phyloP scores from a whole-genome alignment of 2,113 vertebrate species.

The Ailuropoda melanoleuca region DNA sequence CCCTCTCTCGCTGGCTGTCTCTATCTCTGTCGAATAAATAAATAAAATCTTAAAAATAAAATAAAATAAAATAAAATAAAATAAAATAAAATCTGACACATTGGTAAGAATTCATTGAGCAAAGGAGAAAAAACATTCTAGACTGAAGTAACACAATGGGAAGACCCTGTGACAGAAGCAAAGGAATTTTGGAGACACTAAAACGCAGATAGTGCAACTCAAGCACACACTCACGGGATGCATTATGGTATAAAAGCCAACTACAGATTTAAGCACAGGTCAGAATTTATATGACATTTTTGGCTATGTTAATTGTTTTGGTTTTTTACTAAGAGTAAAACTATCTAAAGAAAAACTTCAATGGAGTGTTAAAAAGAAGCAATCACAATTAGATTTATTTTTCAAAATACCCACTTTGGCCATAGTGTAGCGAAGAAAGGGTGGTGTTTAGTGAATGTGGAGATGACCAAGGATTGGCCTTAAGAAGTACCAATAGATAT shows the following conservation, averaged over 20 bases:
- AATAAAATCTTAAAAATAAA: no score
- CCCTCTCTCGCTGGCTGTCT: no score
- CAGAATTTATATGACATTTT: background rate
- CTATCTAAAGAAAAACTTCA: background rate
- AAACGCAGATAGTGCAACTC: background rate
- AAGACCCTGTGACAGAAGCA: background rate
- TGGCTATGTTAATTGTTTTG: background rate
- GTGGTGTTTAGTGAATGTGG: background rate
- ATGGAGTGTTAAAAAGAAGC: background rate
- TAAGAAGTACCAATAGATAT: background rate
- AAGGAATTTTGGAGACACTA: background rate
- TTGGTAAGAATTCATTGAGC: background rate
- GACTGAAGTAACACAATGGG: background rate
- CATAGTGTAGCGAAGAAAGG: background rate
- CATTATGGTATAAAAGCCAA: background rate
- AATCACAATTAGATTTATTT: background rate
- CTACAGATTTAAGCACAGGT: background rate
- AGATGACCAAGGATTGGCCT: background rate
- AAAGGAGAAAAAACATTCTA: background rate
- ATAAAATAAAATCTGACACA: background rate
- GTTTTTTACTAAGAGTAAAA: background rate
- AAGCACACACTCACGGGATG: no score
- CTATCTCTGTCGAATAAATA: no score
- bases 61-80: no score
- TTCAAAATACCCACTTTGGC: background rate